Evolutionary conservation across 2,888 invertebrate species (phyloP).

Genomic region (Serripes groenlandicus): DNA sequence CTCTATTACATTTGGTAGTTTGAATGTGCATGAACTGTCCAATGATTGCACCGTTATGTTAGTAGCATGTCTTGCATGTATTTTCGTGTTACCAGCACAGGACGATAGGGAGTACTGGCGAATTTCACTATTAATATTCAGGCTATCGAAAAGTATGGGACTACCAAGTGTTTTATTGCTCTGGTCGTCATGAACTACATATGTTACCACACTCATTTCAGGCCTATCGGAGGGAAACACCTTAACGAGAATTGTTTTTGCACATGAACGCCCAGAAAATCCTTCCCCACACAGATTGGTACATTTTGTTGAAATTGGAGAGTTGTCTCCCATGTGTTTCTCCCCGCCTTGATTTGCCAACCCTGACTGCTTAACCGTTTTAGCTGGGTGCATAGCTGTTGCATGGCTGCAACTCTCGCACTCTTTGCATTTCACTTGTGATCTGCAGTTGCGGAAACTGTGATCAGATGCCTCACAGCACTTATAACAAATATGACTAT

Average conservation of each 20-base stretch:
- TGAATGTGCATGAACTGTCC: conserved; percentile 25
- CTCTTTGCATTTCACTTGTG: background rate
- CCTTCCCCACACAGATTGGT: conserved; percentile 27
- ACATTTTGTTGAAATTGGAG: conserved; percentile 10
- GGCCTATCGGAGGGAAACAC: background rate
- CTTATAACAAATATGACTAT: too few relatives aligned
- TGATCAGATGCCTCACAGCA: too few relatives aligned
- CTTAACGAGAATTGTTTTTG: conserved; percentile 26
- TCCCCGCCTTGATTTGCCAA: background rate
- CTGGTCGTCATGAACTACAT: conserved; percentile 45
- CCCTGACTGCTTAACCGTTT: background rate
- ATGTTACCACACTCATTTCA: background rate
- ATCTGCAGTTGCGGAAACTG: too few relatives aligned
- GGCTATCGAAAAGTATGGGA: conserved; percentile 20
- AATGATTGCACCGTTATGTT: conserved; percentile 31
- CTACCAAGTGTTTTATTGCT: conserved; percentile 32
- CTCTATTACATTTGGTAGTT: conserved; percentile 32
- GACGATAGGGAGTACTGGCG: conserved; percentile 22
- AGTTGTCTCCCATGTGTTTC: background rate
- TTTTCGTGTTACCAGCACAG: conserved; percentile 19
- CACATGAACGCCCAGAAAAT: conserved; percentile 10
- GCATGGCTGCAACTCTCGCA: background rate
- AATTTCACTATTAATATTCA: conserved; percentile 2
- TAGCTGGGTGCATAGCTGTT: background rate
- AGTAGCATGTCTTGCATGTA: conserved; percentile 19